These are phyloP conservation scores for Prionailurus viverrinus DNA, from an alignment of 2,113 vertebrate genomes.

Conservation along the genomic window DNA sequence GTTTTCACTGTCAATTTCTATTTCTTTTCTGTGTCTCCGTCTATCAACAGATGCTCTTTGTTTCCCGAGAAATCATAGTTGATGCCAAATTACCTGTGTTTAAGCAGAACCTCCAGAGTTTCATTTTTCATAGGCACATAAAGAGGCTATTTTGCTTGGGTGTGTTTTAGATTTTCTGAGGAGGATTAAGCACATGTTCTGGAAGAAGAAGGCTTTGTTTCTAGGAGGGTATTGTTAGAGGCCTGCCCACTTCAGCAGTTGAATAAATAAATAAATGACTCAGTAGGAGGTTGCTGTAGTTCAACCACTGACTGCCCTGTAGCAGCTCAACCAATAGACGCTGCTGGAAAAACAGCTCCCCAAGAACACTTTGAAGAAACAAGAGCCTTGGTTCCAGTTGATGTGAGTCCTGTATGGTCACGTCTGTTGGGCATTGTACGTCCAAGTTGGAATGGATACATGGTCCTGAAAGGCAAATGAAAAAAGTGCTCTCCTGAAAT, in stretches of 20 bases:
- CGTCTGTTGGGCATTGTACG: neutral
- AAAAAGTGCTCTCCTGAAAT: neutral
- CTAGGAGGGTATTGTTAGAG: neutral
- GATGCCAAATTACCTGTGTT: conserved; percentile 27
- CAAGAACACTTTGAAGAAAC: neutral
- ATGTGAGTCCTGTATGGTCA: neutral
- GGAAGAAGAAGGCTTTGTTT: conserved; percentile 53
- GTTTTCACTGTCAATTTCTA: neutral
- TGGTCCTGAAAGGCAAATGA: neutral
- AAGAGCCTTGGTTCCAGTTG: neutral
- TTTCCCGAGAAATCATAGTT: conserved; percentile 22
- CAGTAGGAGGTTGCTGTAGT: neutral
- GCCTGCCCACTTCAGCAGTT: neutral
- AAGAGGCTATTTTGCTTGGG: neutral
- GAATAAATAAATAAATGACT: neutral
- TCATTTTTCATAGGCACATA: neutral
- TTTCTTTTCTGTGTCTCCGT: neutral
- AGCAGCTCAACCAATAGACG: neutral
- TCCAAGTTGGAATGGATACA: neutral
- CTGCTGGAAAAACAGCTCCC: neutral
- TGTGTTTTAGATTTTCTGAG: neutral
- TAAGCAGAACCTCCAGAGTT: neutral
- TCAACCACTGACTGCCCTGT: neutral
- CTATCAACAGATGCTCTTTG: neutral
- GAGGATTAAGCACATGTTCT: neutral